Evolutionary conservation across 2,797 vertebrate genomes (phyloP).

Genomic region (Rousettus madagascariensis): DNA sequence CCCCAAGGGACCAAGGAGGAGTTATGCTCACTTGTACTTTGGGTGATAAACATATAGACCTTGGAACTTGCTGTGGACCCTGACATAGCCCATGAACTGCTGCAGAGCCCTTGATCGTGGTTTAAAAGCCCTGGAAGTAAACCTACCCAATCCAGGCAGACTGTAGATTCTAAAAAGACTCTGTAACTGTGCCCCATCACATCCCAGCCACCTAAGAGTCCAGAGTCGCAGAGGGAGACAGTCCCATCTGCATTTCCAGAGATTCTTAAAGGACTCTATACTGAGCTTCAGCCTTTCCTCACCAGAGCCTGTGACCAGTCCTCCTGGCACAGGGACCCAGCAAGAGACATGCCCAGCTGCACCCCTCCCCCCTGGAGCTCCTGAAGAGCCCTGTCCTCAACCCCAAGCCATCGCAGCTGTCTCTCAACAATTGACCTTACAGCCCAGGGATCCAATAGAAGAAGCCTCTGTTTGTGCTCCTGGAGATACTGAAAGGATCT

Average conservation of each 20-base stretch:
- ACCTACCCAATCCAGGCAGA: background rate
- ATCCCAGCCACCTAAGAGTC: background rate
- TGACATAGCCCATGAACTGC: background rate
- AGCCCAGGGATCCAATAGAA: background rate
- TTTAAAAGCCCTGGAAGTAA: background rate
- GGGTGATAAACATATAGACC: background rate
- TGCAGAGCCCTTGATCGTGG: background rate
- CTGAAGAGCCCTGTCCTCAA: background rate
- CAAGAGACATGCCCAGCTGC: background rate
- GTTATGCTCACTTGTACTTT: background rate
- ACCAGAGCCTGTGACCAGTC: background rate
- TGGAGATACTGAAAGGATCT: background rate
- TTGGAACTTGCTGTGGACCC: background rate
- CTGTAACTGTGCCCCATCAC: too few relatives aligned
- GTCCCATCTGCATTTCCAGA: background rate
- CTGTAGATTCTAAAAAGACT: background rate
- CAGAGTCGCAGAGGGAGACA: background rate
- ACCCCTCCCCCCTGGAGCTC: too few relatives aligned
- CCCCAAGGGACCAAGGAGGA: background rate
- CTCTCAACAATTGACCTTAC: background rate
- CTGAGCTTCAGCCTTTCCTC: background rate
- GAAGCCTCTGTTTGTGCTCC: background rate
- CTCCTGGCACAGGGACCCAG: background rate
- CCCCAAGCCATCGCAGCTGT: background rate
- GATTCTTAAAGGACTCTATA: background rate